A percentile compares a stretch with the other conserved stretches of the same genome.
phyloP scores from a whole-genome alignment of 1,140 invertebrate species.

The Panagrolaimus sp. region DNA sequence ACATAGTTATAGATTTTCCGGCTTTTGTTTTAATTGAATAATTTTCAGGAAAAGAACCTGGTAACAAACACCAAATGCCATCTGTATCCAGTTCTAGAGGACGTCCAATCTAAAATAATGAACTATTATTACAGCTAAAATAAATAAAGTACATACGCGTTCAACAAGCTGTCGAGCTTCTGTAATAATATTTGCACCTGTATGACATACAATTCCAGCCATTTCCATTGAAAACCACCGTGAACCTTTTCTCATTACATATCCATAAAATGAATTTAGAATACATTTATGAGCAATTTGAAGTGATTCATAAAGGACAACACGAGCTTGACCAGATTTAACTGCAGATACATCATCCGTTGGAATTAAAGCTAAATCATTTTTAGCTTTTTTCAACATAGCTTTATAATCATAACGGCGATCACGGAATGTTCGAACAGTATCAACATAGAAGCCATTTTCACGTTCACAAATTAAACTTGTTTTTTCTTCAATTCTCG shows the following conservation, averaged over 20 bases:
- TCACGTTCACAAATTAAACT: conserved; percentile 93
- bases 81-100: conserved; percentile 80
- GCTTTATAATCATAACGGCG: conserved; percentile 94
- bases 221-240: conserved; percentile 99
- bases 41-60: conserved; percentile 92
- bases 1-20: conserved; percentile 68
- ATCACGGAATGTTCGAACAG: conserved; percentile 88
- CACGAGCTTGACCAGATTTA: conserved; percentile 78
- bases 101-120: conserved; percentile 64
- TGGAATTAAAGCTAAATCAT: conserved; percentile 74
- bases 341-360: conserved; percentile 82
- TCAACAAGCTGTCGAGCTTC: conserved; percentile 91
- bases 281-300: conserved; percentile 99
- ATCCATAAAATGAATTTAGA: conserved; percentile 98
- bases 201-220: conserved; percentile 90
- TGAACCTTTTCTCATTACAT: conserved; percentile 90
- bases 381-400: conserved; percentile 80
- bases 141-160: conserved; percentile 45
- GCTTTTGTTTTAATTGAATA: conserved; percentile 71
- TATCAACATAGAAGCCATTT: conserved; percentile 98
- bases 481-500: conserved; percentile 72
- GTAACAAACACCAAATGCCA: conserved; percentile 81
- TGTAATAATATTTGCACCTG: conserved; percentile 94
- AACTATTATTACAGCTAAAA: too few relatives aligned
- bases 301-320: conserved; percentile 91